Evolutionary conservation across 1,140 invertebrate genomes (phyloP).

Genomic region (Glossosoma conforme): DNA sequence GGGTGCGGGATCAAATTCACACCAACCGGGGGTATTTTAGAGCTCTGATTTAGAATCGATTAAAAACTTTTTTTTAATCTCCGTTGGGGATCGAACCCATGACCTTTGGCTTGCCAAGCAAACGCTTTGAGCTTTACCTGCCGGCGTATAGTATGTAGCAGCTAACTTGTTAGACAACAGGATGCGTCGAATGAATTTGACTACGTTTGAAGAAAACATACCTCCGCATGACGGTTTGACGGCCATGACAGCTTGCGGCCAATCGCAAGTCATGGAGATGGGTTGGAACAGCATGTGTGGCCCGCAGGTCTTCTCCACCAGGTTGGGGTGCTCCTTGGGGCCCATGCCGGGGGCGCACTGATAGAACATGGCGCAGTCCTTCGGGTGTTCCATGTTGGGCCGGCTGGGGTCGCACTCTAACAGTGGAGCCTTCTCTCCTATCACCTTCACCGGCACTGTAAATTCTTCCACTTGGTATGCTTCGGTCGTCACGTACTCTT

Average conservation of each 20-base stretch:
- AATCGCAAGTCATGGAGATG: constrained; percentile 55
- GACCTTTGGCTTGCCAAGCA: no score
- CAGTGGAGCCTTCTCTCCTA: background rate
- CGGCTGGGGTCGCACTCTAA: constrained; percentile 35
- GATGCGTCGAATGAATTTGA: background rate
- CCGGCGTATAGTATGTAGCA: background rate
- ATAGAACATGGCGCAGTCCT: constrained; percentile 57
- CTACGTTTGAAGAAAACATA: background rate
- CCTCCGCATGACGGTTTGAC: constrained; percentile 56
- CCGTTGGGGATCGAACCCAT: no score
- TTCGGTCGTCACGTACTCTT: background rate
- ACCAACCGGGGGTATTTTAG: no score
- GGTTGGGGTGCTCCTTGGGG: constrained; percentile 32
- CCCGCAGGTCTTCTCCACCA: constrained; percentile 56
- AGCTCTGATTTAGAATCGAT: no score
- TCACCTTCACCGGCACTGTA: background rate
- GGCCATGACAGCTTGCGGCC: constrained; percentile 54
- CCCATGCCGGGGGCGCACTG: constrained; percentile 49
- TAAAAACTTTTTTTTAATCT: no score
- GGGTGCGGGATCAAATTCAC: no score
- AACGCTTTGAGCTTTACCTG: no score
- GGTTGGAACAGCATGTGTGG: constrained; percentile 59
- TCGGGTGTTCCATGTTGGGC: constrained; percentile 46
- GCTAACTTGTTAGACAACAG: no score
- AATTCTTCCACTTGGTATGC: constrained; percentile 3